phyloP scores from a whole-genome alignment of 2,113 vertebrate species.

The Pan troglodytes region DNA sequence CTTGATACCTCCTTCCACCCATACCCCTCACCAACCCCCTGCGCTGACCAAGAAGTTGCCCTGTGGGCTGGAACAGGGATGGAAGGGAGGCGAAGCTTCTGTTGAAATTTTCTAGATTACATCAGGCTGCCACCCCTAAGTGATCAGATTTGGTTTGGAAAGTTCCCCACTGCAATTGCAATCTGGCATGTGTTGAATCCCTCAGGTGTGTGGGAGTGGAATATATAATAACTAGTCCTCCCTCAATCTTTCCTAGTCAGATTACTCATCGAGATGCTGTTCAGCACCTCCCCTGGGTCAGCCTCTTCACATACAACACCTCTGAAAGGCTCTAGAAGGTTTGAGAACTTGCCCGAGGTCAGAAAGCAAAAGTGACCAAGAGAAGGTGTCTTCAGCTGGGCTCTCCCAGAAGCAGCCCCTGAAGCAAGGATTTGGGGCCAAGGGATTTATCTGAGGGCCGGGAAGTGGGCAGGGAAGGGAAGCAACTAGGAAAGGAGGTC shows the following conservation, averaged over 20 bases:
- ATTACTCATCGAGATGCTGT: not conserved
- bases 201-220: not conserved
- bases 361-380: not conserved
- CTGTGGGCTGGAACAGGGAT: too few relatives aligned
- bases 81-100: not conserved
- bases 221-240: not conserved
- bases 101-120: not conserved
- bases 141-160: slow-evolving; percentile 14
- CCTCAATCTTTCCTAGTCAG: not conserved
- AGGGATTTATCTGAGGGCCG: not conserved
- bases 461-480: not conserved
- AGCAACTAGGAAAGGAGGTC: not conserved
- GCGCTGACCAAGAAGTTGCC: not conserved
- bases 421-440: not conserved
- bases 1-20: not conserved
- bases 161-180: not conserved
- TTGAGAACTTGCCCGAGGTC: not conserved
- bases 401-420: not conserved
- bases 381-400: not conserved
- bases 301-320: not conserved
- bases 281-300: not conserved
- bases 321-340: not conserved
- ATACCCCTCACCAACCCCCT: not conserved
- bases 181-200: not conserved
- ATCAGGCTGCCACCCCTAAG: not conserved